Percentiles rank a stretch among this genome's conserved stretches.
Evolutionary conservation across 2,113 vertebrate genomes (phyloP).

Genomic region (Piaya cayana): DNA sequence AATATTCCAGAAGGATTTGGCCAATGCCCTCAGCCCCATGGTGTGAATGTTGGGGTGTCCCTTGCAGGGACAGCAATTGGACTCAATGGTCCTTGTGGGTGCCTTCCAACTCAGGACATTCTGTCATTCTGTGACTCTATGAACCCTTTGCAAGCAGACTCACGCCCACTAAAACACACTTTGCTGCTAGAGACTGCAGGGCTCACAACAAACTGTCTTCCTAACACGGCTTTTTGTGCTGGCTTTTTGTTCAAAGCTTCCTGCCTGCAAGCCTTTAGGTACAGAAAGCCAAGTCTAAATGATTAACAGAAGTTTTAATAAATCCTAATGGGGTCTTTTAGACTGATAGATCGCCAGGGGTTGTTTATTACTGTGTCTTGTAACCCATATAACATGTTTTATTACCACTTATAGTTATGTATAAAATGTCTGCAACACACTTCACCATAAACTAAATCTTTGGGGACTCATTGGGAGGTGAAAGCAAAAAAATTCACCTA

Average conservation of each 20-base stretch:
- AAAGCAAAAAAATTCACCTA: neutral
- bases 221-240: rapidly evolving
- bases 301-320: constrained; percentile 45
- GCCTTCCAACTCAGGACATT: no score
- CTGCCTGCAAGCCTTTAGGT: neutral
- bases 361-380: constrained; percentile 8
- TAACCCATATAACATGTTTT: neutral
- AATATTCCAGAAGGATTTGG: no score
- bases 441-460: neutral
- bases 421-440: neutral
- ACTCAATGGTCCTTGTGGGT: no score
- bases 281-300: neutral
- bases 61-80: no score
- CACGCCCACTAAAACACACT: neutral
- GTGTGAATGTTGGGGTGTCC: no score
- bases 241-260: neutral
- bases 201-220: neutral
- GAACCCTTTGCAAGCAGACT: neutral
- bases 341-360: neutral
- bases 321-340: constrained; percentile 19
- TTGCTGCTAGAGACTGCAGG: neutral
- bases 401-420: neutral
- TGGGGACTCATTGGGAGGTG: neutral
- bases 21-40: no score
- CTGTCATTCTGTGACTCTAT: no score